Percentiles rank a stretch among this genome's conserved stretches.
phyloP scores from a whole-genome alignment of 2,113 vertebrate species.

The Rhipidura dahli region DNA sequence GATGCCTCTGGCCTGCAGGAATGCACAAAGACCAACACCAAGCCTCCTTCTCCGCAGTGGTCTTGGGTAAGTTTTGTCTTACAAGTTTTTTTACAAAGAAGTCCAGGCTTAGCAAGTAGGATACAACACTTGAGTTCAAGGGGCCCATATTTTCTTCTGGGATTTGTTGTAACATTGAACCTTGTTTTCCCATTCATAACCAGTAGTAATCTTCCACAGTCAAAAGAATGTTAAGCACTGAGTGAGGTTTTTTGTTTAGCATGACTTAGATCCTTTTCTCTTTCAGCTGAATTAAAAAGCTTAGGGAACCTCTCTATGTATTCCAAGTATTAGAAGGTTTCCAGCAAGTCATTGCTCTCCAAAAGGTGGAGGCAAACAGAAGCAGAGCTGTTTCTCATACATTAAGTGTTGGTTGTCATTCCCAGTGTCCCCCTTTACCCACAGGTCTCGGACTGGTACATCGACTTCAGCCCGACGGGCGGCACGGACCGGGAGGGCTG shows the following conservation, averaged over 20 bases:
- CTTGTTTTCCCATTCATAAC: background rate
- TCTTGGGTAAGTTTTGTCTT: slow-evolving; percentile 83
- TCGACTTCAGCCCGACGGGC: slow-evolving; percentile 84
- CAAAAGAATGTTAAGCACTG: background rate
- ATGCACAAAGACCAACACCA: slow-evolving; percentile 87
- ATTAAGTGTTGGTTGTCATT: background rate
- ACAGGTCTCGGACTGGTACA: slow-evolving; percentile 91
- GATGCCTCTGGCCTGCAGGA: slow-evolving; percentile 90
- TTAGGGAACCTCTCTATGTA: background rate
- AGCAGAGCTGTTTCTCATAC: background rate
- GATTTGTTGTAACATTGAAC: background rate
- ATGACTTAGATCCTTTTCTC: background rate
- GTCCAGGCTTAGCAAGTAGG: background rate
- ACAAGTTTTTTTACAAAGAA: background rate
- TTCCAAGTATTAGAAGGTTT: background rate
- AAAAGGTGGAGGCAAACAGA: background rate
- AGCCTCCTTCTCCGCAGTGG: slow-evolving; percentile 92
- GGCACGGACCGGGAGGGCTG: slow-evolving; percentile 93
- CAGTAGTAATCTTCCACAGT: background rate
- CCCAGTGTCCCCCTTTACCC: background rate
- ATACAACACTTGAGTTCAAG: background rate
- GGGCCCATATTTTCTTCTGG: background rate
- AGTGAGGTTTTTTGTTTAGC: background rate
- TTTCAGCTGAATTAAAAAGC: background rate
- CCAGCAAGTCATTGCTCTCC: background rate